Evolutionary conservation across 2,797 vertebrate genomes (phyloP).

Genomic region (Trachurus trachurus): DNA sequence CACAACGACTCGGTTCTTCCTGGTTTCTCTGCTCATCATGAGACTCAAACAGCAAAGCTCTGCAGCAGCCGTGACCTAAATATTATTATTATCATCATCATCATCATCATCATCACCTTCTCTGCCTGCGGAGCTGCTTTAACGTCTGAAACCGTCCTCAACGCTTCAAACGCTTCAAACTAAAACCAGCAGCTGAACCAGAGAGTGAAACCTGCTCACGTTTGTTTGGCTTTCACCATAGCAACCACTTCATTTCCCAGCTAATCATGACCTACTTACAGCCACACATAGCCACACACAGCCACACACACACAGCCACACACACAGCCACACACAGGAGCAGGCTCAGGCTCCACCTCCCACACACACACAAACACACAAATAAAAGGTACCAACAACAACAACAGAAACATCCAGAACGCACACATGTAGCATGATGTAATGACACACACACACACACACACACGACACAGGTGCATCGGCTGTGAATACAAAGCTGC

Average conservation of each 20-base stretch:
- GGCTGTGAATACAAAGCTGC: not conserved
- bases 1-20: too few species aligned
- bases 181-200: too few species aligned
- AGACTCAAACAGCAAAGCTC: not conserved
- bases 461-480: not conserved
- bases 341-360: conserved; percentile 45
- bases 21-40: not conserved
- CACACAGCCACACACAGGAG: conserved; percentile 15
- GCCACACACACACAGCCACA: conserved; percentile 30
- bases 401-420: not conserved
- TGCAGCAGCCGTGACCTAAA: not conserved
- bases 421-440: not conserved
- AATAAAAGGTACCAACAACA: not conserved
- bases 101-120: too few species aligned
- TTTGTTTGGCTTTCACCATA: conserved; percentile 37
- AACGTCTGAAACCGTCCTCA: too few species aligned
- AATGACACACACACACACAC: not conserved
- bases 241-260: conserved; percentile 52
- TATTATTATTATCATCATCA: not conserved
- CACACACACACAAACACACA: conserved; percentile 36
- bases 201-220: not conserved
- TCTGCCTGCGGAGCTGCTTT: not conserved
- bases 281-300: conserved; percentile 5
- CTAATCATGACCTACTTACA: conserved; percentile 81
- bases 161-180: too few species aligned